These are phyloP conservation scores for Petroica traversi DNA, from an alignment of 2,113 vertebrate species.

Conservation along the genomic window DNA sequence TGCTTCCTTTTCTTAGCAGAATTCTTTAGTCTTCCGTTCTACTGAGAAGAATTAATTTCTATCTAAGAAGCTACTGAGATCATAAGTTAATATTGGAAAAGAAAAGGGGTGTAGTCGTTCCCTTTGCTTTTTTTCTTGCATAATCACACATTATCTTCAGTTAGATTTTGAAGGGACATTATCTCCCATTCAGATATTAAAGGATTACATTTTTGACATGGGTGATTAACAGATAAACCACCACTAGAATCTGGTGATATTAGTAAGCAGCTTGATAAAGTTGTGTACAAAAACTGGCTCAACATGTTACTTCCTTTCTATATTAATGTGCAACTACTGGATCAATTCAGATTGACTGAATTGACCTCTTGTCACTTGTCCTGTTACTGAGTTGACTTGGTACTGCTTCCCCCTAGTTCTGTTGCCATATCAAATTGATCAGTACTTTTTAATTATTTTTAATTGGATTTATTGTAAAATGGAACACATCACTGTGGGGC, in stretches of 20 bases:
- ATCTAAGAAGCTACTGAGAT: not conserved
- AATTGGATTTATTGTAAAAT: not conserved
- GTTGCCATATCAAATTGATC: not conserved
- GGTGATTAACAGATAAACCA: not conserved
- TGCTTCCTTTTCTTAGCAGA: not conserved
- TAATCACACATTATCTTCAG: not conserved
- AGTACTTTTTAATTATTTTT: not conserved
- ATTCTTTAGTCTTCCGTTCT: not conserved
- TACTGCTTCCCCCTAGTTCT: not conserved
- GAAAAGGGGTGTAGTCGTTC: not conserved
- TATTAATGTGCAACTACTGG: not conserved
- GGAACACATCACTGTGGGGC: too few species aligned
- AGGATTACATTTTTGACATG: not conserved
- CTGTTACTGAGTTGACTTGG: not conserved
- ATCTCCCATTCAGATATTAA: not conserved
- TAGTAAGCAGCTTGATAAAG: not conserved
- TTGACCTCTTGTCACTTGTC: not conserved
- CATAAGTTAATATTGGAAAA: not conserved
- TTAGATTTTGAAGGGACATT: not conserved
- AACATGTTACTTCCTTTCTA: not conserved
- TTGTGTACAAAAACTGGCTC: not conserved
- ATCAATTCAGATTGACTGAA: not conserved
- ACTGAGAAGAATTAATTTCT: not conserved
- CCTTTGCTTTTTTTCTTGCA: not conserved
- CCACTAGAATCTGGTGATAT: not conserved